Percentiles rank a stretch among this genome's conserved stretches.
Evolutionary conservation across 2,888 invertebrate genomes (phyloP).

Genomic region (Dimorphilus gyrociliatus): DNA sequence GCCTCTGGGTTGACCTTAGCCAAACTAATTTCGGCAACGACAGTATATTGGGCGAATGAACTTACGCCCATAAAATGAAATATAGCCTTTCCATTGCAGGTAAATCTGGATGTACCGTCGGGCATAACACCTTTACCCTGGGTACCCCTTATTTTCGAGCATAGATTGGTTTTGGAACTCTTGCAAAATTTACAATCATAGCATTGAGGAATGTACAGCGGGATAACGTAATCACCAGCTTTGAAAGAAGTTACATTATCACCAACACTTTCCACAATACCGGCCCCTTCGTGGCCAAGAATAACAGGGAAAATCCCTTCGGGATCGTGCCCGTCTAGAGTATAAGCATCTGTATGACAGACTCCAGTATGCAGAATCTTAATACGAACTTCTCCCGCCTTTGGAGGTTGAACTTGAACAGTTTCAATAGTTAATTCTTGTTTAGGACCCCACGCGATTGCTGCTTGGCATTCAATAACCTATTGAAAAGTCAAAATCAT

Average conservation of each 20-base stretch:
- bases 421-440: conserved; percentile 73
- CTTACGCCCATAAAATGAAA: conserved; percentile 38
- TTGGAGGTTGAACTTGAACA: conserved; percentile 82
- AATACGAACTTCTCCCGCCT: conserved; percentile 62
- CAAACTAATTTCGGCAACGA: conserved; percentile 56
- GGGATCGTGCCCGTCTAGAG: conserved; percentile 40
- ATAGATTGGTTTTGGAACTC: conserved; percentile 87
- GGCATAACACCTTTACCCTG: conserved; percentile 38
- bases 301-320: conserved; percentile 52
- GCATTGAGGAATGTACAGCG: conserved; percentile 90
- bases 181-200: conserved; percentile 88
- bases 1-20: conserved; percentile 54
- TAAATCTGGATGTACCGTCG: conserved; percentile 37
- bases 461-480: conserved; percentile 72
- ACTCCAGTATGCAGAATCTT: conserved; percentile 45
- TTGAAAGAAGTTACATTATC: conserved; percentile 59
- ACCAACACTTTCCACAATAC: conserved; percentile 90
- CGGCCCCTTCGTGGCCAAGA: conserved; percentile 84
- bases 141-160: conserved; percentile 57
- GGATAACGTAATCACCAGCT: conserved; percentile 84
- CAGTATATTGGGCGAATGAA: conserved; percentile 38
- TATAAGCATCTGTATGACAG: conserved; percentile 39
- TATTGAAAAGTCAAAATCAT: conserved; percentile 12
- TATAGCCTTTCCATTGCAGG: conserved; percentile 34
- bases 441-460: conserved; percentile 88